These are phyloP conservation scores for Tiliqua scincoides DNA, from an alignment of 2,113 vertebrate species.

Conservation along the genomic window DNA sequence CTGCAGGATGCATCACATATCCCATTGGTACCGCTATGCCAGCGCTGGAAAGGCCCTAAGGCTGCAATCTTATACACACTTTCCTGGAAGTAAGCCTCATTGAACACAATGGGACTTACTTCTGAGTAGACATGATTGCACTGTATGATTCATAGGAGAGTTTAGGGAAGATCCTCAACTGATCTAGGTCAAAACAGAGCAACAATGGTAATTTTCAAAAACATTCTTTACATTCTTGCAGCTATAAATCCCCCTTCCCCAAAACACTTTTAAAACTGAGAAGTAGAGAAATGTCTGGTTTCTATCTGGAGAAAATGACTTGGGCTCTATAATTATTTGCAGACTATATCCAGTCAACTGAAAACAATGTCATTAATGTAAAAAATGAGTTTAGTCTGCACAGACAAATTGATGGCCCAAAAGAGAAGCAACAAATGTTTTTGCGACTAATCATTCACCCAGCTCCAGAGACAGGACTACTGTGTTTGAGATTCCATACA, in stretches of 20 bases:
- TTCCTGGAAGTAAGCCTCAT: too few species aligned
- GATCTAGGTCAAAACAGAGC: not conserved
- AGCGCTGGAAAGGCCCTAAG: too few species aligned
- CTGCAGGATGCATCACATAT: too few species aligned
- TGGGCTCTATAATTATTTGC: not conserved
- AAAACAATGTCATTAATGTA: slow-evolving; percentile 1
- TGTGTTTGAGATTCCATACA: slow-evolving; percentile 16
- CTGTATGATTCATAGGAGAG: too few species aligned
- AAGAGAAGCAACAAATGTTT: not conserved
- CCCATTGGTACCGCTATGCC: too few species aligned
- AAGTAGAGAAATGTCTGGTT: not conserved
- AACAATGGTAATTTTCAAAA: not conserved
- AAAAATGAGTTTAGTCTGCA: not conserved
- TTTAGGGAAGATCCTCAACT: not conserved
- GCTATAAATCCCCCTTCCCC: not conserved
- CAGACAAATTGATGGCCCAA: not conserved
- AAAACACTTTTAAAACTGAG: not conserved
- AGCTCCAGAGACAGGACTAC: not conserved
- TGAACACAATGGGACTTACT: too few species aligned
- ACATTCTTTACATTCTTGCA: not conserved
- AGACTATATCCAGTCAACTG: not conserved
- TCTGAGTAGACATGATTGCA: too few species aligned
- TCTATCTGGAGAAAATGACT: not conserved
- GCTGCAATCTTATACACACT: too few species aligned
- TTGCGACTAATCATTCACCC: not conserved